phyloP scores from a whole-genome alignment of 2,888 invertebrate genomes.

The Ellobium chinense region DNA sequence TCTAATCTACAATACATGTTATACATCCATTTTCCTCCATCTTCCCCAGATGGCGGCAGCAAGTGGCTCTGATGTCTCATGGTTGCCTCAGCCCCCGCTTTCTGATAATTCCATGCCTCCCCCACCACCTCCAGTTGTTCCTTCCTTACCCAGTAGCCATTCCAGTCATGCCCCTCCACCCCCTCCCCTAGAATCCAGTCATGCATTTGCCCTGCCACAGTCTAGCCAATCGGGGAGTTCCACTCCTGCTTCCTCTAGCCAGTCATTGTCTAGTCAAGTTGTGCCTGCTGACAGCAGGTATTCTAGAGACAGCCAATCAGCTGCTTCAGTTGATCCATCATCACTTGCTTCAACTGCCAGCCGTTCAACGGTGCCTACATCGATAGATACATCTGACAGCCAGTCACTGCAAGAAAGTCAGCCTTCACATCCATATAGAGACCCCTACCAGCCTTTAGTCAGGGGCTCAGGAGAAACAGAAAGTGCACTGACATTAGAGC shows the following conservation, averaged over 20 bases:
- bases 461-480: constrained; percentile 38
- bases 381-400: constrained; percentile 27
- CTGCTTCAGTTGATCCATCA: constrained; percentile 12
- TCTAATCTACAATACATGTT: too few relatives aligned
- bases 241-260: constrained; percentile 35
- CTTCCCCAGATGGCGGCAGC: constrained; percentile 11
- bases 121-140: constrained; percentile 37
- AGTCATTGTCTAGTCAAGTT: constrained; percentile 21
- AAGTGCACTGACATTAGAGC: constrained; percentile 47
- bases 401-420: constrained; percentile 53
- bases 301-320: constrained; percentile 38
- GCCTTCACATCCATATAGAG: constrained; percentile 41
- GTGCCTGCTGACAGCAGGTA: constrained; percentile 19
- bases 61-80: constrained; percentile 25
- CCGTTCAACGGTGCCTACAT: constrained; percentile 52
- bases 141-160: constrained; percentile 35
- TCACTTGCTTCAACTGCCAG: constrained; percentile 43
- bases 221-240: constrained; percentile 42
- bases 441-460: constrained; percentile 31
- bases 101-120: constrained; percentile 51
- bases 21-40: too few relatives aligned
- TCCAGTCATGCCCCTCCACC: not conserved
- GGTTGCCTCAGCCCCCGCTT: constrained; percentile 56
- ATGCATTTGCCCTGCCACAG: constrained; percentile 32
- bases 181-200: constrained; percentile 12